These are phyloP conservation scores for Eilema depressum DNA, from an alignment of 2,888 invertebrate species.

Conservation along the genomic window DNA sequence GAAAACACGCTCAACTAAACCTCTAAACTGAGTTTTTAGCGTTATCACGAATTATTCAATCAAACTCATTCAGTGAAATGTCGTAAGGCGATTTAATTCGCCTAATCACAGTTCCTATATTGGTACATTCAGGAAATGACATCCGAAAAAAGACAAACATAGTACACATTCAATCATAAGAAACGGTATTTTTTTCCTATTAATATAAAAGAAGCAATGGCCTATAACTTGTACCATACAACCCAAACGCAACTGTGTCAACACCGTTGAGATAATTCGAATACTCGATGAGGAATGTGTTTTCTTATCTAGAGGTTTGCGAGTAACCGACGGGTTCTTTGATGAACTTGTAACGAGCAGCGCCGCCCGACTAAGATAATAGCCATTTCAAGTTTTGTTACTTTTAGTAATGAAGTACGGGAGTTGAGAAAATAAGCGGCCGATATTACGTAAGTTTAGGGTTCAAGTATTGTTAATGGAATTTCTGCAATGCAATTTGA, in stretches of 20 bases:
- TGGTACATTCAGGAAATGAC: neutral
- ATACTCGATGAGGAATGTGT: slow-evolving; percentile 80
- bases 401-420: slow-evolving; percentile 49
- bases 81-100: neutral
- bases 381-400: slow-evolving; percentile 55
- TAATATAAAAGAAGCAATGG: slow-evolving; percentile 33
- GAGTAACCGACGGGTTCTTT: slow-evolving; percentile 70
- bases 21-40: too few species aligned
- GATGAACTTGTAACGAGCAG: slow-evolving; percentile 70
- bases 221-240: slow-evolving; percentile 43
- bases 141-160: neutral
- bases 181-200: neutral
- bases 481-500: slow-evolving; percentile 21
- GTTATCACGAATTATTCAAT: too few species aligned
- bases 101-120: neutral
- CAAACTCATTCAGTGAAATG: neutral
- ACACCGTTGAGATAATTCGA: slow-evolving; percentile 81
- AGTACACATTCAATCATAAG: neutral
- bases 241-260: slow-evolving; percentile 78
- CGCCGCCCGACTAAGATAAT: slow-evolving; percentile 52
- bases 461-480: slow-evolving; percentile 15
- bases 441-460: slow-evolving; percentile 28
- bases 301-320: slow-evolving; percentile 80
- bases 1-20: neutral
- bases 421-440: slow-evolving; percentile 43